Base-by-base conservation (phyloP, 2,113 vertebrate species). In the Pedionomus torquatus region DNA sequence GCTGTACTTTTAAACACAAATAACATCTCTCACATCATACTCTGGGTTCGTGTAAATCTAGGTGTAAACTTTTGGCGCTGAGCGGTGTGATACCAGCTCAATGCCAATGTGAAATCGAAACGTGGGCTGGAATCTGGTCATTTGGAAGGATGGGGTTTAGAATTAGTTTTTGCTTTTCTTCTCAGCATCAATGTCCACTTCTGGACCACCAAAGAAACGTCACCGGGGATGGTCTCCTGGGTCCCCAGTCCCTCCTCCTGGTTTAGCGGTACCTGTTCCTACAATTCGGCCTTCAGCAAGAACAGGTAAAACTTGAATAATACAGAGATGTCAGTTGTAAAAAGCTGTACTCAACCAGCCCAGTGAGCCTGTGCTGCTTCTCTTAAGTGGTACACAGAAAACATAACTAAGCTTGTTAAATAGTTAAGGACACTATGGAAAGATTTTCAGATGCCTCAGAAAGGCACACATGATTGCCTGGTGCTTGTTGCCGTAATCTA, bases 161-260 rank as follows among this genome's bases (percentile, higher is more conserved):
- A 91, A 69, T 61, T 24, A 41, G 6, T 48, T 80, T 83, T 58
- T 79, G 15, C 28, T 94, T 89, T 93, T 75, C n/a, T 92, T 95
- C 20, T 96, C 97, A 95, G 98, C 98, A 68, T 97, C 98, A 46
- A 98, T 99, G 98, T 98, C 98, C 68, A 98, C 97, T 97, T 99
- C 99, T 18, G 99, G 99, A 16, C 99, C 99, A 64, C 99, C 99
- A 39, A 99, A 99, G 98, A 99, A 99, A 95, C 98, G 99, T 10
- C 99, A 99, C 95, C 98, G 99, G 44, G 99, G 99, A 91, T 99
- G 99, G 99, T 99, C 99, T 93, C 99, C 99, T 63, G 98, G 97
- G n/a, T 96, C 99, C 3, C 96, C 98, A 68, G 97, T 98, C 43
- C 98, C 98, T 0, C 97, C 99, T 61, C 98, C 99, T 51, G 97